Evolutionary conservation across 1,140 invertebrate species (phyloP).

Genomic region (Drosophila prosaltans): DNA sequence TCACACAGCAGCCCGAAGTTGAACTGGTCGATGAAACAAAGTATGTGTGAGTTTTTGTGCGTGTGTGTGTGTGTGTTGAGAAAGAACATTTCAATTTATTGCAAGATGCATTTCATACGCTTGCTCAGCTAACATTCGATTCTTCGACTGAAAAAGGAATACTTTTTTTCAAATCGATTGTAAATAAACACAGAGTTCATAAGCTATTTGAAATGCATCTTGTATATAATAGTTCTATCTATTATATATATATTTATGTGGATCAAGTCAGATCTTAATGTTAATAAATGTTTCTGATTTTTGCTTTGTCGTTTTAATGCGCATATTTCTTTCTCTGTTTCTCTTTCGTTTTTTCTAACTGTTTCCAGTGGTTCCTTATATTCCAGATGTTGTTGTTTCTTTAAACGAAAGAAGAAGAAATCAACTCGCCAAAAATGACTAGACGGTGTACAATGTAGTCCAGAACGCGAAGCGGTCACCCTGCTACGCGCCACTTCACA

Average conservation of each 20-base stretch:
- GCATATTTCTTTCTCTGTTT: conserved; percentile 52
- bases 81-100: conserved; percentile 30
- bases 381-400: conserved; percentile 97
- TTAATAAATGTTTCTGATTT: conserved; percentile 54
- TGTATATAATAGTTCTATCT: conserved; percentile 50
- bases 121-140: too few relatives aligned
- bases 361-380: conserved; percentile 79
- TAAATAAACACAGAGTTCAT: too few relatives aligned
- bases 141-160: too few relatives aligned
- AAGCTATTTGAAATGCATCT: not conserved
- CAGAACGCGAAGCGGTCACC: conserved; percentile 88
- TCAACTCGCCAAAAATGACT: conserved; percentile 84
- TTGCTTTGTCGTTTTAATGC: conserved; percentile 83
- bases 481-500: conserved; percentile 87
- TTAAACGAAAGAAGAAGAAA: conserved; percentile 98
- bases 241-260: conserved; percentile 21
- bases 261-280: conserved; percentile 60
- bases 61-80: not conserved
- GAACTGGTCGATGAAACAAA: conserved; percentile 96
- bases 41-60: conserved; percentile 86
- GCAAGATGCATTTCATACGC: not conserved
- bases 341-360: conserved; percentile 60
- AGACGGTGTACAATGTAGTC: conserved; percentile 84
- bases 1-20: conserved; percentile 94
- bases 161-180: too few relatives aligned